Base-by-base conservation (phyloP, 2,888 invertebrate genomes). In the Crossocerus cetratus region DNA sequence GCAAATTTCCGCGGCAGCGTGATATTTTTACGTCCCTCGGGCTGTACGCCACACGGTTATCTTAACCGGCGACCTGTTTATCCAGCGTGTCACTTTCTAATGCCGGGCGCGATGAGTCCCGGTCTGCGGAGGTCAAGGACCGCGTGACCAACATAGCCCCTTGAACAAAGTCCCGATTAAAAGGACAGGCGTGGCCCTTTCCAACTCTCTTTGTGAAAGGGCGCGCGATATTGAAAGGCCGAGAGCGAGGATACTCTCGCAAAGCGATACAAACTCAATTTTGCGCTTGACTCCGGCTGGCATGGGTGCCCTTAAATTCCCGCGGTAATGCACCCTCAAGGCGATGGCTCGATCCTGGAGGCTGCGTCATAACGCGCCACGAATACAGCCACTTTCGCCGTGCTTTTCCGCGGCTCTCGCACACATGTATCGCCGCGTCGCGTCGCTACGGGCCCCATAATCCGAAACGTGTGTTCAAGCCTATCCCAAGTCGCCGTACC, bases 391-490 rank as follows among this genome's bases (percentile, higher is more conserved):
- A 82, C 78, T 83, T 79, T 81, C 74, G 76, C 69, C 63, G 65
- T 71, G 75, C 71, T 76, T 78, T 78, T 71, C 74, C 73, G 67
- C 70, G 67, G 66, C 70, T 72, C 58, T 61, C 71, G 66, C 61
- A 68, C 58, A 32, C 32, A 32, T 2, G 5, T 32, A 32, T 49
- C 1, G 4, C 3, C 16, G 43, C 43, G 4, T 8, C 43, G 4
- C 43, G 43, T 13, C 13, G 3, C 2, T 49, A 16, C 16, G 14
- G 60, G 67, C 49, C 59, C 77, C 81, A 78, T 85, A 85, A 85
- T 83, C 85, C 77, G 77, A 74, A 85, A 84, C 70, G 79, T 78
- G 77, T 72, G 71, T 69, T 71, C 72, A 77, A 74, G 76, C 73
- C 72, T 56, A 59, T 75, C 58, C 66, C 62, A 22, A 32, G 32